A percentile compares a stretch with the other conserved stretches of the same genome.
Conservation (phyloP, 2,113 vertebrate species). For the Heterocephalus glaber region DNA sequence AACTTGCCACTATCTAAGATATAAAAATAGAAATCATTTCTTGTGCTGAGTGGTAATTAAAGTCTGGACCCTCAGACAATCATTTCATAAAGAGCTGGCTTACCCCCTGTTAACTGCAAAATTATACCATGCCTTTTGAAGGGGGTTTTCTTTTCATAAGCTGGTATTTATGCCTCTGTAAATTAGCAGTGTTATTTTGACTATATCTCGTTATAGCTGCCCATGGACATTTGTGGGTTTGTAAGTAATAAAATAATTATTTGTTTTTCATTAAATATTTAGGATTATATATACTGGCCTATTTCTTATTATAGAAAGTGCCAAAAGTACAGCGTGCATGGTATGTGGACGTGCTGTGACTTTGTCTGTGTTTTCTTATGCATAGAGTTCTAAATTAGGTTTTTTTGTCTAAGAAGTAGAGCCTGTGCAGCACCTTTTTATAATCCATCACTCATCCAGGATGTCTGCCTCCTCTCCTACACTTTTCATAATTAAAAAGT, state of each 20-base stretch:
- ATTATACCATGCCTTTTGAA: not conserved
- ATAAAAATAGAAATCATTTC: conserved; percentile 27
- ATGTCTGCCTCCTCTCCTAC: not conserved
- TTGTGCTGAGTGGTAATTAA: not conserved
- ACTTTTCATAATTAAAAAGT: conserved; percentile 50
- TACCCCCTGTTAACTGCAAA: not conserved
- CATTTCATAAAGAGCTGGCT: not conserved
- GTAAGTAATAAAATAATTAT: conserved; percentile 18
- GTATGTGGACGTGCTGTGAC: not conserved
- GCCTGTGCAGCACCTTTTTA: not conserved
- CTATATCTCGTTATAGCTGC: conserved; percentile 4
- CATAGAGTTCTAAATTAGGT: not conserved
- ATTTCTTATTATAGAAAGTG: conserved; percentile 30
- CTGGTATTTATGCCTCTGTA: conserved; percentile 31
- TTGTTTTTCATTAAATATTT: conserved; percentile 55
- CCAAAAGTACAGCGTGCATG: not conserved
- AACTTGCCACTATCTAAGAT: conserved; percentile 40
- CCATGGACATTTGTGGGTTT: not conserved
- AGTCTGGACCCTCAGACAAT: not conserved
- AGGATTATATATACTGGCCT: not conserved
- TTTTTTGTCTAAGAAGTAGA: conserved; percentile 10
- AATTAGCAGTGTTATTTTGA: conserved; percentile 44
- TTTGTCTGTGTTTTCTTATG: not conserved
- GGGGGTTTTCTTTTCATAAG: conserved; percentile 21
- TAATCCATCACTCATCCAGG: not conserved